These are phyloP conservation scores for Phenganax stokvisi DNA, from an alignment of 92 coral and sea anemone species.

Conservation along the genomic window DNA sequence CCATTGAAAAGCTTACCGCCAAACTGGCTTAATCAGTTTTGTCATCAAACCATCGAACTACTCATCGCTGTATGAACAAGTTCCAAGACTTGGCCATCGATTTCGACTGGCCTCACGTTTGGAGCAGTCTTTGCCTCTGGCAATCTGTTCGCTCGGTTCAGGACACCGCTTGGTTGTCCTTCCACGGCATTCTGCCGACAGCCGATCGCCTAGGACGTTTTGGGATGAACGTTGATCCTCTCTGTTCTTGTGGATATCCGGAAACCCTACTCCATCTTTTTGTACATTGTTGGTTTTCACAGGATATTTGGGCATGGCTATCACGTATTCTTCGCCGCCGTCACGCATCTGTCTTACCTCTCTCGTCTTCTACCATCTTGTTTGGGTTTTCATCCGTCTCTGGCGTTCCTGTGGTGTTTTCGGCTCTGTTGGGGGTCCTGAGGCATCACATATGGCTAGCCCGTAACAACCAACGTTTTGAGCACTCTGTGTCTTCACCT, in stretches of 20 bases:
- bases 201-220: background rate
- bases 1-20: background rate
- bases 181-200: too few species aligned
- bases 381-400: background rate
- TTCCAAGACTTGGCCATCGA: background rate
- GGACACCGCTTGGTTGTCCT: background rate
- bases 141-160: background rate
- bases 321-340: too few species aligned
- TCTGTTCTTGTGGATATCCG: background rate
- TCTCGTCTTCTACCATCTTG: too few species aligned
- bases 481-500: background rate
- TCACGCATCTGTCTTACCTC: background rate
- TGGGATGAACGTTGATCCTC: background rate
- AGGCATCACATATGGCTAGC: background rate
- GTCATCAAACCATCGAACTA: background rate
- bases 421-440: background rate
- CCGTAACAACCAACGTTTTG: background rate
- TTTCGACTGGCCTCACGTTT: background rate
- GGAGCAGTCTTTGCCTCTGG: background rate
- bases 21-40: background rate
- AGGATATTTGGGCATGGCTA: background rate
- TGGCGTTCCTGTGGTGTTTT: background rate
- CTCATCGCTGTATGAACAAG: constrained; percentile 2
- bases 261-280: background rate
- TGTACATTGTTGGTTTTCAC: background rate